phyloP scores from a whole-genome alignment of 1,140 invertebrate species.

The Neodiprion fabricii region DNA sequence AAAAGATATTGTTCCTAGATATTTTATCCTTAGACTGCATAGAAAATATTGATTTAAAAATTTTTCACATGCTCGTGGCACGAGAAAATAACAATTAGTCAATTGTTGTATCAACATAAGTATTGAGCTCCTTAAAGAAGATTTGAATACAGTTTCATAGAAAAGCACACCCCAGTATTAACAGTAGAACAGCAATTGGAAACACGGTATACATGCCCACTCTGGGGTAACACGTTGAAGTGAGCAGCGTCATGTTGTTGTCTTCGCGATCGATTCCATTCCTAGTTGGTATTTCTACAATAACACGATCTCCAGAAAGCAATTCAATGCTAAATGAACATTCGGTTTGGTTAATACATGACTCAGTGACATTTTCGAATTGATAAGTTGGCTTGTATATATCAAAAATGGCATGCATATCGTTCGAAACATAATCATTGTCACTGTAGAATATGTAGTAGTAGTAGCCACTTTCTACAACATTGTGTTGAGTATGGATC shows the following conservation, averaged over 20 bases:
- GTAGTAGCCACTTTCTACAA: constrained; percentile 78
- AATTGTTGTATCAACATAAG: too few species aligned
- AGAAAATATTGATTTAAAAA: neutral
- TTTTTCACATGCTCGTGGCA: neutral
- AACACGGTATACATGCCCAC: constrained; percentile 80
- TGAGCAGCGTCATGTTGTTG: constrained; percentile 72
- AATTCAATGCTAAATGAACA: constrained; percentile 75
- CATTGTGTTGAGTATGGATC: constrained; percentile 73
- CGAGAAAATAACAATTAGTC: too few species aligned
- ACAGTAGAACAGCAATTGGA: constrained; percentile 74
- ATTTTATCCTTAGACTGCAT: neutral
- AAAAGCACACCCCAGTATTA: constrained; percentile 80
- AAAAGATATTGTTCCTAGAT: neutral
- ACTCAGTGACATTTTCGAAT: constrained; percentile 74
- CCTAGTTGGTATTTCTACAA: constrained; percentile 80
- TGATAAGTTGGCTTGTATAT: constrained; percentile 83
- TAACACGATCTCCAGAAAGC: constrained; percentile 75
- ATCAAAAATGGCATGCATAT: constrained; percentile 82
- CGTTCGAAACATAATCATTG: constrained; percentile 78
- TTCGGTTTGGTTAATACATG: constrained; percentile 77
- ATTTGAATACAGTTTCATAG: constrained; percentile 52
- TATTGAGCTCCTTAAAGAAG: too few species aligned
- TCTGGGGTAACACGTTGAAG: constrained; percentile 78
- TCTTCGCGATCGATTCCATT: constrained; percentile 76
- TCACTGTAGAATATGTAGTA: constrained; percentile 89